Evolutionary conservation across 1,140 invertebrate genomes (phyloP), one percentile per base, ranked within the genome.

Genomic region (Liolophura sinensis): DNA sequence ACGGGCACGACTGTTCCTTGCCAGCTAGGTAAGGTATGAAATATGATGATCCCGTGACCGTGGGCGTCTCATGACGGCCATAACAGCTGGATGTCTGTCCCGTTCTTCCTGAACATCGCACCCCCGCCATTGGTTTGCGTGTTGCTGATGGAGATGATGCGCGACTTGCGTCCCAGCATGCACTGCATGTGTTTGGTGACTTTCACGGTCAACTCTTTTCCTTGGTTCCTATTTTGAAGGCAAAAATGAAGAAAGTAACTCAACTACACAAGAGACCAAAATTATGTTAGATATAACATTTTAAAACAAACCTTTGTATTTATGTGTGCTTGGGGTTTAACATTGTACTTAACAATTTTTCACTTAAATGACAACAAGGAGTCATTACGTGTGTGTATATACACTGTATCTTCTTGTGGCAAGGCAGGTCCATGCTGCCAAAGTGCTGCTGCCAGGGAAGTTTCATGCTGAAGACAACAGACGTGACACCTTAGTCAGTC

Each of bases 111-210:
- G 73, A 92, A 92, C 1, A 86, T 87, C 24, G 85, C 79, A 9
- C 88, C 86, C 50, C 89, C 88, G 54, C 78, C 77, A 11, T 65
- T 68, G 16, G 16, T 87, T 83, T 60, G 84, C 81, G 5, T 89
- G 87, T 75, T 91, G 89, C 31, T 40, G 14, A 93, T 86, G 40
- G 82, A 79, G 22, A 93, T 82, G 22, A 87, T 78, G 65, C 87
- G 86, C 40, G 86, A 87, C 75, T 92, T 93, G 67, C 89, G 88
- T n/a, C 91, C 91, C 50, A 92, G 80, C 86, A 90, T 91, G 75
- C 91, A 92, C 50, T 89, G 87, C 64, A 92, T 86, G 52, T 84
- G 86, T 55, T 87, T 87, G 60, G 83, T 86, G 0, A 92, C 88
- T 27, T 87, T 91, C 0, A 92, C 90, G 69, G 87, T 87, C 55